Evolutionary conservation across 2,888 invertebrate species (phyloP).

Genomic region (Apamea sordens): DNA sequence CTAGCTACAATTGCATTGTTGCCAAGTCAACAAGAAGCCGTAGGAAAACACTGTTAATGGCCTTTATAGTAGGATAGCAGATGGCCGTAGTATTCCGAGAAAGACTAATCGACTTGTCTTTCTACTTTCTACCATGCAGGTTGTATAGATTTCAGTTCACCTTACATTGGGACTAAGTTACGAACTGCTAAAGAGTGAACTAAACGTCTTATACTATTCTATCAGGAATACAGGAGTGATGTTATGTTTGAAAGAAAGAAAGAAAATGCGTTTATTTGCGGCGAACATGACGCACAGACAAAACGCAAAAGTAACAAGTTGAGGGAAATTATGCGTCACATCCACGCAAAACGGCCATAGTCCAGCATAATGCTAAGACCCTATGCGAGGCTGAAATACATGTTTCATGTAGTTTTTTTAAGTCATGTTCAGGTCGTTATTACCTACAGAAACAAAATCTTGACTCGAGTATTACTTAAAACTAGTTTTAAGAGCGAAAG

Average conservation of each 20-base stretch:
- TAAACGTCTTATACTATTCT: background rate
- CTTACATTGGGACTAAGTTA: background rate
- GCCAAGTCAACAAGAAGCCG: conserved; percentile 15
- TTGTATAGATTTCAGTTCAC: background rate
- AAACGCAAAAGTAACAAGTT: no score
- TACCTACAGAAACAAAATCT: no score
- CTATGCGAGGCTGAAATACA: no score
- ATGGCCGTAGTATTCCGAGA: background rate
- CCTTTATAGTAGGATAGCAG: conserved; percentile 19
- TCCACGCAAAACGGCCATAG: no score
- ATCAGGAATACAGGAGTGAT: background rate
- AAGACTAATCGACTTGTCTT: conserved; percentile 10
- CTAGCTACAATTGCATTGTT: conserved; percentile 13
- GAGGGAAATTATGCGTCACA: no score
- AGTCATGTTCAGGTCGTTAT: no score
- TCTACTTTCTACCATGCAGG: background rate
- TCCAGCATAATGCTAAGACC: no score
- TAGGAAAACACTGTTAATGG: conserved; percentile 15
- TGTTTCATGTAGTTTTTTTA: no score
- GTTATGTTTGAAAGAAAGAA: background rate
- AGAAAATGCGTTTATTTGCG: no score
- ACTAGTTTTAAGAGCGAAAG: no score
- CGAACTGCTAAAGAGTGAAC: background rate
- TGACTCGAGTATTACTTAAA: no score
- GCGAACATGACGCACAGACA: no score